These are phyloP conservation scores for Thecophora atra DNA, from an alignment of 2,888 invertebrate genomes.

Conservation along the genomic window DNA sequence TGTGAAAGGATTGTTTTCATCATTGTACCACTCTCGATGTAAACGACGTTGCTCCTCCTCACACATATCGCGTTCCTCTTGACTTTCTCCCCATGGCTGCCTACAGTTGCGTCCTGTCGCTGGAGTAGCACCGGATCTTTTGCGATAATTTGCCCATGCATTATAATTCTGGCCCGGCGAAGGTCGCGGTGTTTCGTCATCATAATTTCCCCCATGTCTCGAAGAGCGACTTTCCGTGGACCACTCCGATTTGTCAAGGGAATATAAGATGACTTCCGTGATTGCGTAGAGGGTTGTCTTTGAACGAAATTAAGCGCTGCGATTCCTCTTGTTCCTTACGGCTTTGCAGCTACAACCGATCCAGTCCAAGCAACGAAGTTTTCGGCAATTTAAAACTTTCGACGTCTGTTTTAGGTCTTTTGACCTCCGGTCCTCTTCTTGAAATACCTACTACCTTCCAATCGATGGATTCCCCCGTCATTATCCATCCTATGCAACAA, in stretches of 20 bases:
- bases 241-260: conserved; percentile 64
- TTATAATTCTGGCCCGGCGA: conserved; percentile 87
- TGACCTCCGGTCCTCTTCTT: conserved; percentile 75
- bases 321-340: conserved; percentile 71
- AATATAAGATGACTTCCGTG: conserved; percentile 75
- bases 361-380: conserved; percentile 82
- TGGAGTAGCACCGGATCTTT: conserved; percentile 75
- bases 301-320: conserved; percentile 75
- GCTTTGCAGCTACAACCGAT: conserved; percentile 83
- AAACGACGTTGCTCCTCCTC: conserved; percentile 89
- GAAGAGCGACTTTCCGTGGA: conserved; percentile 57
- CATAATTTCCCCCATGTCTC: conserved; percentile 60
- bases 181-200: conserved; percentile 80
- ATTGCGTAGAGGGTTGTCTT: conserved; percentile 67
- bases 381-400: conserved; percentile 77
- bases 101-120: conserved; percentile 61
- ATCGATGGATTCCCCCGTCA: conserved; percentile 71
- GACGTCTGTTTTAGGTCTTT: conserved; percentile 69
- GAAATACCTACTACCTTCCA: conserved; percentile 74
- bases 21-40: conserved; percentile 97
- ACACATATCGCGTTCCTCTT: conserved; percentile 84
- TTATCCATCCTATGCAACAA: conserved; percentile 43
- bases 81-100: conserved; percentile 71
- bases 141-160: conserved; percentile 77
- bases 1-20: conserved; percentile 92